Evolutionary conservation across 2,888 invertebrate species (phyloP).

Genomic region (Sialis lutaria): DNA sequence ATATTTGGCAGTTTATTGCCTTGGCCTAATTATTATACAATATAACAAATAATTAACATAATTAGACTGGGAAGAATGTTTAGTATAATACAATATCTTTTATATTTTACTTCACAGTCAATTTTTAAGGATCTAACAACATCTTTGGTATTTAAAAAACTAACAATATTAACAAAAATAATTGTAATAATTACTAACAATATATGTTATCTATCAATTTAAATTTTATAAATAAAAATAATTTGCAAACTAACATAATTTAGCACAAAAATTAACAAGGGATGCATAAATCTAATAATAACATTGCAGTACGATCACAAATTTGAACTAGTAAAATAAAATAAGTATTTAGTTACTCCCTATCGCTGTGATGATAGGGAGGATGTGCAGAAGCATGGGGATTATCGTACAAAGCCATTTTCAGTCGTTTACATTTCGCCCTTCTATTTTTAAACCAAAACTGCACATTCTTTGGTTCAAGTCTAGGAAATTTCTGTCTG

Average conservation of each 20-base stretch:
- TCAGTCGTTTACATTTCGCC: conserved; percentile 93
- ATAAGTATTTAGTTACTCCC: conserved; percentile 25
- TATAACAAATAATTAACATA: no score
- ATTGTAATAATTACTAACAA: no score
- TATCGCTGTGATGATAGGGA: conserved; percentile 39
- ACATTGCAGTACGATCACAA: background rate
- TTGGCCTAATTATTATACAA: no score
- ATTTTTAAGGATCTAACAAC: conserved; percentile 1
- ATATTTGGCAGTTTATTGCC: no score
- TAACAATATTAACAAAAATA: no score
- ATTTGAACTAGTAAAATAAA: conserved; percentile 1
- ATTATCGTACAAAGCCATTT: conserved; percentile 73
- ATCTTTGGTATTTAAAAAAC: conserved; percentile 5
- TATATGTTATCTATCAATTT: no score
- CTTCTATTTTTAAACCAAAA: conserved; percentile 99
- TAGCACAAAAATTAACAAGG: conserved; percentile 3
- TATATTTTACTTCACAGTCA: no score
- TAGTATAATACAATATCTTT: no score
- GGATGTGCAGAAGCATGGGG: conserved; percentile 37
- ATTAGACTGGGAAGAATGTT: no score
- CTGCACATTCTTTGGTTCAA: conserved; percentile 98
- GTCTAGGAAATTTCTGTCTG: conserved; percentile 92
- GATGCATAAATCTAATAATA: conserved; percentile 2
- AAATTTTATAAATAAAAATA: no score
- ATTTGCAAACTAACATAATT: no score